Conservation (phyloP, 2,113 vertebrate genomes). For the Paramisgurnus dabryanus region DNA sequence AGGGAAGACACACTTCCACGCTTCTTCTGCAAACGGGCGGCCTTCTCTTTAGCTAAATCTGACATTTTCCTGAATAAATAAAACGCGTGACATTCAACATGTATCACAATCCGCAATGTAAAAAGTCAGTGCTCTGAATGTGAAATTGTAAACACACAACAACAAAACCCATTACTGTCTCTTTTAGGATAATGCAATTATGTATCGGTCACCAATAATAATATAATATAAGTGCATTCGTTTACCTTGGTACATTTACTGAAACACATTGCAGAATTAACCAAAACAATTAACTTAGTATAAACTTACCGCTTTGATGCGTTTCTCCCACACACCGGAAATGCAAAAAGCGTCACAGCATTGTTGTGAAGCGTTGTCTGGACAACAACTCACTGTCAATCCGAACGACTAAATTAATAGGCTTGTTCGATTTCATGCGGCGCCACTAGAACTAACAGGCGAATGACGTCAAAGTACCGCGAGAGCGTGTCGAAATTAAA, state of each 20-base stretch:
- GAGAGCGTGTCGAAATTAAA: no score
- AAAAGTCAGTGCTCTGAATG: no score
- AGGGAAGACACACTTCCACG: conserved; percentile 71
- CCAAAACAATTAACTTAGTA: background rate
- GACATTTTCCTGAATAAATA: conserved; percentile 65
- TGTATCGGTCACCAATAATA: no score
- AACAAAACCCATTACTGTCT: background rate
- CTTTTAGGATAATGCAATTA: no score
- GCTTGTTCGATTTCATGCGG: no score
- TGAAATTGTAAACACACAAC: background rate
- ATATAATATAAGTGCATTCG: no score
- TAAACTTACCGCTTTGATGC: background rate
- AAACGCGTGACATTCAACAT: no score
- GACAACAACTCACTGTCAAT: background rate
- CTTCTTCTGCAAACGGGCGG: conserved; percentile 62
- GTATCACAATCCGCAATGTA: no score
- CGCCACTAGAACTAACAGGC: no score
- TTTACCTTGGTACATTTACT: background rate
- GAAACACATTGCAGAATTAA: background rate
- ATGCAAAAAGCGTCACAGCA: background rate
- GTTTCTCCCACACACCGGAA: conserved; percentile 5
- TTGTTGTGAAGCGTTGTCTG: conserved; percentile 31
- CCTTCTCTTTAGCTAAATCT: conserved; percentile 70
- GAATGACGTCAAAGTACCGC: no score
- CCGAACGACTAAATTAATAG: no score